Conservation (phyloP, 2,888 invertebrate species). For the Girardia tigrina region DNA sequence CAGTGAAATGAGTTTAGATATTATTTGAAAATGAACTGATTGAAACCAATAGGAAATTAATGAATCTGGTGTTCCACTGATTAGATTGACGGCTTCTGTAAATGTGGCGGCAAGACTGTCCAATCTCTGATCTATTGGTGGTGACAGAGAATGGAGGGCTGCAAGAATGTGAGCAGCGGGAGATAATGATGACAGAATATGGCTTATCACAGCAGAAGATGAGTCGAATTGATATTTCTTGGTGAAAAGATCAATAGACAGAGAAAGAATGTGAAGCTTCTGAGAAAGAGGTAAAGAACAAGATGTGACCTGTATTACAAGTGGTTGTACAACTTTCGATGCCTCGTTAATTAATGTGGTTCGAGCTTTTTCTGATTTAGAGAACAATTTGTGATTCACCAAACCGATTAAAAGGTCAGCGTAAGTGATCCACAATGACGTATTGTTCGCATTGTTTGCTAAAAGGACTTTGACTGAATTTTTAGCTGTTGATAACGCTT, state of each 20-base stretch:
- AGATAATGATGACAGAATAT: background rate
- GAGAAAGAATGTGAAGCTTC: background rate
- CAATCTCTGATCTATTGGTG: background rate
- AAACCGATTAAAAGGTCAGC: background rate
- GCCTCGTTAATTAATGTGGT: background rate
- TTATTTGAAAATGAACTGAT: background rate
- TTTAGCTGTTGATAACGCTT: background rate
- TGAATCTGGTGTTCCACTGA: background rate
- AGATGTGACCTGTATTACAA: background rate
- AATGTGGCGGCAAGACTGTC: background rate
- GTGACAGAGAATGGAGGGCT: background rate
- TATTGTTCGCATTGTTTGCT: background rate
- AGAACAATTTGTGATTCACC: background rate
- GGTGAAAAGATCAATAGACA: background rate
- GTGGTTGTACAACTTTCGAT: constrained; percentile 7
- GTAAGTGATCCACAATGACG: background rate
- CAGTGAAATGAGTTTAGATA: background rate
- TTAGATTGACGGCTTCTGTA: background rate
- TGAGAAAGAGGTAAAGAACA: background rate
- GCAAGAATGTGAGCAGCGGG: background rate
- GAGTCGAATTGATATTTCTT: background rate
- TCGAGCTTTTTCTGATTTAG: background rate
- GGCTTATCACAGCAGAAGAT: background rate
- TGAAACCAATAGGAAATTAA: background rate
- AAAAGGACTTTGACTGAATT: background rate